phyloP scores from a whole-genome alignment of 1,140 invertebrate genomes.

The Zaprionus ghesquierei region DNA sequence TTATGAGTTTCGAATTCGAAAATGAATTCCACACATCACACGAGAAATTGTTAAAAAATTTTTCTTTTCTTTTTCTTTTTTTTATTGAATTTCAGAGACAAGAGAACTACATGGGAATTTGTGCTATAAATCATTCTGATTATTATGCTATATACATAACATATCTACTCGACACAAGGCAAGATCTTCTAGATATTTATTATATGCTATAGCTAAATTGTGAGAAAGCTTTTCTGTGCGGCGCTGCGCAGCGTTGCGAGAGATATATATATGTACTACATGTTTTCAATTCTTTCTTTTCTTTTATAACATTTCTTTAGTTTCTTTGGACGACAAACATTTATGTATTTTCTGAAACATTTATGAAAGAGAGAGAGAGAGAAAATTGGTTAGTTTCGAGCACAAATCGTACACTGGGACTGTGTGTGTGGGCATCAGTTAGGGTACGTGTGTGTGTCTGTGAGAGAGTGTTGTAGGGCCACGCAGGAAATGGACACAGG shows the following conservation, averaged over 20 bases:
- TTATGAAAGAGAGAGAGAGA: conserved; percentile 61
- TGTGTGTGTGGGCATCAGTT: conserved; percentile 15
- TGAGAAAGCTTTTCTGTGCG: conserved; percentile 26
- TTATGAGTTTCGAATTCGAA: conserved; percentile 23
- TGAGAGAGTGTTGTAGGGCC: conserved; percentile 16
- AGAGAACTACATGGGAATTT: conserved; percentile 29
- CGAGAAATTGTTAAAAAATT: conserved; percentile 11
- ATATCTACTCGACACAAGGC: conserved; percentile 11
- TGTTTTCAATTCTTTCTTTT: conserved; percentile 27
- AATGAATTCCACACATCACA: conserved; percentile 20
- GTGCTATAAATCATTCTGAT: conserved; percentile 34
- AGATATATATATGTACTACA: conserved; percentile 43
- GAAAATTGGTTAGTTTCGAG: conserved; percentile 74
- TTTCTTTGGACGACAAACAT: conserved; percentile 65
- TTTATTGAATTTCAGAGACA: conserved; percentile 38
- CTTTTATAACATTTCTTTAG: conserved; percentile 26
- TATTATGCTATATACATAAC: conserved; percentile 14
- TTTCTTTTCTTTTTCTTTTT: neutral
- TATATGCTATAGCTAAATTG: conserved; percentile 23
- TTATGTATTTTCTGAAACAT: conserved; percentile 78
- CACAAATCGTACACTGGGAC: conserved; percentile 51
- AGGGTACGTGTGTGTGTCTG: neutral
- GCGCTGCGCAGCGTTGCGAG: conserved; percentile 54
- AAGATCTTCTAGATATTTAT: conserved; percentile 15
- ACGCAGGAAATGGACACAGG: conserved; percentile 19